Evolutionary conservation across 2,888 invertebrate species (phyloP), one percentile per base, ranked within the genome.

Genomic region (Lepeophtheirus nordmannii): DNA sequence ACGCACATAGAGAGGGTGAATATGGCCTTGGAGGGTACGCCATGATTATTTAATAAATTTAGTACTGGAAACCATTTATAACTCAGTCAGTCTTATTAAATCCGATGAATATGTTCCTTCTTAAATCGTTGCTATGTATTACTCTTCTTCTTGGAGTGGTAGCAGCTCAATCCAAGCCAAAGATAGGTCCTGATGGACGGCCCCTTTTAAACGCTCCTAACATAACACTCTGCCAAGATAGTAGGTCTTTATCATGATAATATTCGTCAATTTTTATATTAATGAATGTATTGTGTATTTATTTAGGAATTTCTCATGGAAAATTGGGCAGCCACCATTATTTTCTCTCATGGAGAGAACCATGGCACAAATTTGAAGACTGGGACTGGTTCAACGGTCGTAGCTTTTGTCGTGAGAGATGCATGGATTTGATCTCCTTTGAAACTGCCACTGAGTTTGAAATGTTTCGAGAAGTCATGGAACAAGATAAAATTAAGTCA

Each of bases 381-480:
- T 66, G 66, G 66, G 89, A 89, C 74, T 89, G 89, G 89, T 77
- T 90, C 64, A 89, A 90, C 75, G 85, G 89, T 39, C 82, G 90
- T 71, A 90, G 90, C 77, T 89, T 89, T 73, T 90, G 90, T 78
- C 83, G 90, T 70, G 82, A 89, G 70, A 89, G 90, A 74, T 90
- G 90, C 75, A 90, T 90, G 90, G 90, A 90, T 77, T 88, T 89
- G 71, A 89, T 90, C 23, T 88, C 88, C 10, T 76, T 90, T 68
- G 90, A 90, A 77, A 89, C 89, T 11, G 89, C 89, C 14, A 89
- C 89, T 67, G 87, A 90, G 77, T 90, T 89, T 75, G 89, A 89
- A 75, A 89, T 89, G 74, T 66, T 66, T 22, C 60, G 38, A 23
- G 66, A 66, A 46, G 59, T 66, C 23, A 60, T 66, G 59, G 23